phyloP scores from a whole-genome alignment of 2,113 vertebrate species.

The Oryctolagus cuniculus region DNA sequence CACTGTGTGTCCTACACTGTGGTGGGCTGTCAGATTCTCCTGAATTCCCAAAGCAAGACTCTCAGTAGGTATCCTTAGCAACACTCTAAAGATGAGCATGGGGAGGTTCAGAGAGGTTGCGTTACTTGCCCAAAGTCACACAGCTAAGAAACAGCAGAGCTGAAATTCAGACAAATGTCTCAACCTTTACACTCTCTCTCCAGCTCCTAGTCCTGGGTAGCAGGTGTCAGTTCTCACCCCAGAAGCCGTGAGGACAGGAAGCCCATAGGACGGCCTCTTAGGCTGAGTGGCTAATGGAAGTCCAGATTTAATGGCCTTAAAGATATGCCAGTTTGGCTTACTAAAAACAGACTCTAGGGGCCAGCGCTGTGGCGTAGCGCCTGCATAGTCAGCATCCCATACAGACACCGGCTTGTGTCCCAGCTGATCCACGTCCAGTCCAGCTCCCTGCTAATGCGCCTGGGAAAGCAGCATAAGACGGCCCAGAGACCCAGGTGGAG shows the following conservation, averaged over 20 bases:
- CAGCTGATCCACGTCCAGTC: too few relatives aligned
- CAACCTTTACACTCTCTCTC: neutral
- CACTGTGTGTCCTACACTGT: neutral
- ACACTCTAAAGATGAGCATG: neutral
- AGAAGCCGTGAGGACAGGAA: neutral
- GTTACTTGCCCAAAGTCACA: neutral
- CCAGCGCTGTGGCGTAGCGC: too few relatives aligned
- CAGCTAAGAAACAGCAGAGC: neutral
- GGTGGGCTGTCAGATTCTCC: neutral
- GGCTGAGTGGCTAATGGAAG: conserved; percentile 12
- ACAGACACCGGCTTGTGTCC: too few relatives aligned
- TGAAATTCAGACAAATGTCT: neutral
- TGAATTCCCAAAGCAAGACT: neutral
- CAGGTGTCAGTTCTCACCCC: neutral
- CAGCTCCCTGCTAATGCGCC: too few relatives aligned
- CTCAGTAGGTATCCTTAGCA: neutral
- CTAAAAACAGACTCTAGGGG: neutral
- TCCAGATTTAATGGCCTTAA: conserved; percentile 11
- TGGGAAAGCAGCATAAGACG: too few relatives aligned
- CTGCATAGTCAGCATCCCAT: too few relatives aligned
- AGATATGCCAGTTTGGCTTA: neutral
- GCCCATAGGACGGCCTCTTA: too few relatives aligned
- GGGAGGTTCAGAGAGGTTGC: neutral
- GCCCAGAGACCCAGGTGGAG: too few relatives aligned
- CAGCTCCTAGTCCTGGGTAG: neutral